Percentiles rank a stretch among this genome's conserved stretches.
phyloP scores from a whole-genome alignment of 1,140 invertebrate species.

The Bombyx mori region ASM3026992v2 NC_085130.1:11945001-11945500 shows the following conservation, averaged over 20 bases:
- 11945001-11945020: background rate
- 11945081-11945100: background rate
- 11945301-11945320: background rate
- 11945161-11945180: conserved; percentile 11
- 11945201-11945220: conserved; percentile 7
- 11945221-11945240: conserved; percentile 30
- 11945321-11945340: background rate
- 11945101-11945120: conserved; percentile 1
- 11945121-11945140: conserved; percentile 8
- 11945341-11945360: background rate
- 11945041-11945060: background rate
- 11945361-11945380: background rate
- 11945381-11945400: too few relatives aligned
- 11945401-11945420: too few relatives aligned
- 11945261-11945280: conserved; percentile 15
- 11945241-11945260: conserved; percentile 31
- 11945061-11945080: conserved; percentile 1
- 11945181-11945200: conserved; percentile 4
- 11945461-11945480: too few relatives aligned
- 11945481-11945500: too few relatives aligned
- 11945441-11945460: too few relatives aligned
- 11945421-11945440: too few relatives aligned
- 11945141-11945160: conserved; percentile 4
- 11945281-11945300: conserved; percentile 36
- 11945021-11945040: too few relatives aligned